Percentiles rank a stretch among this genome's conserved stretches.
Evolutionary conservation across 2,113 vertebrate genomes (phyloP).

Genomic region (Pluvianellus socialis): DNA sequence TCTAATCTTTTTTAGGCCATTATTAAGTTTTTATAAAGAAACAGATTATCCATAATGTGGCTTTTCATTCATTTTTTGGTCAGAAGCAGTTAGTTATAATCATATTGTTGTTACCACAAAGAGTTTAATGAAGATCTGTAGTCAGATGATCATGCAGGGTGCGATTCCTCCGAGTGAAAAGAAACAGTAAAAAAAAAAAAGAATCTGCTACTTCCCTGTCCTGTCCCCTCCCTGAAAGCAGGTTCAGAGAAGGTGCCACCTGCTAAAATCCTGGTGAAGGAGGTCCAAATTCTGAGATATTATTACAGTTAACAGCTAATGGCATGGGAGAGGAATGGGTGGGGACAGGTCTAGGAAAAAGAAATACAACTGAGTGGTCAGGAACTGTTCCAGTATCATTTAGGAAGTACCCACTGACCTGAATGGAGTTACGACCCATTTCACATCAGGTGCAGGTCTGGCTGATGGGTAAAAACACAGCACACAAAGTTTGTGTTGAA

Average conservation of each 20-base stretch:
- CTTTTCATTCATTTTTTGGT: background rate
- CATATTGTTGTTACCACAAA: constrained; percentile 34
- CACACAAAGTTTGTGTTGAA: background rate
- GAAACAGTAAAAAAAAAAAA: background rate
- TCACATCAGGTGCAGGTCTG: background rate
- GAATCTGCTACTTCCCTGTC: background rate
- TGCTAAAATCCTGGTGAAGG: background rate
- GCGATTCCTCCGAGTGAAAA: background rate
- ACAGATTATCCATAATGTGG: background rate
- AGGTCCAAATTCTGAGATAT: background rate
- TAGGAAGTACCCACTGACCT: background rate
- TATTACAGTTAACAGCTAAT: background rate
- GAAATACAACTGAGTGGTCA: background rate
- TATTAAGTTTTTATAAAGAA: constrained; percentile 49
- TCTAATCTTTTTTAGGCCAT: background rate
- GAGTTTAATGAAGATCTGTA: constrained; percentile 41
- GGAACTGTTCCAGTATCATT: background rate
- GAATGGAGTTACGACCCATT: background rate
- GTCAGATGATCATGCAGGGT: background rate
- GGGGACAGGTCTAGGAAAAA: background rate
- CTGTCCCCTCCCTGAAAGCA: background rate
- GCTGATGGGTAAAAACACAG: background rate
- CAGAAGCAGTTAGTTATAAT: constrained; percentile 43
- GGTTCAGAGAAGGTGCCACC: background rate
- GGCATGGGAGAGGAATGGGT: background rate